These are phyloP conservation scores for Ianthella basta DNA, from an alignment of 37 sponge, comb jelly and placozoan species.

Conservation along the genomic window DNA sequence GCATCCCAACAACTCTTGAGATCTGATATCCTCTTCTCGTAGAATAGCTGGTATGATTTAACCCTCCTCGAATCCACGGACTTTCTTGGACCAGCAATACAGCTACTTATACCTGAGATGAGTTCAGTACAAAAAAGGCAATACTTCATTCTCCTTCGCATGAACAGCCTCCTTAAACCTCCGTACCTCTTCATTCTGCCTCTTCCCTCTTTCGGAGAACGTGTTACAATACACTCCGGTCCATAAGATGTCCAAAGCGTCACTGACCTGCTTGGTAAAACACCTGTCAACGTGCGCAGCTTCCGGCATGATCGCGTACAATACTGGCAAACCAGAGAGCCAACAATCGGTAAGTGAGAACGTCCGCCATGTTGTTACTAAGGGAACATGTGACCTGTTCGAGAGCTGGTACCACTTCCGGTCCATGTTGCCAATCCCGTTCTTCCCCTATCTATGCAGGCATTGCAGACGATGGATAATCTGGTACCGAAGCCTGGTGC, in stretches of 20 bases:
- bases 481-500: too few species aligned
- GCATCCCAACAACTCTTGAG: background rate
- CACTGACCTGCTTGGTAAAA: conserved; percentile 2
- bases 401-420: too few species aligned
- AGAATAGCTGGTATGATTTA: conserved; percentile 2
- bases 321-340: too few species aligned
- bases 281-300: background rate
- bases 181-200: background rate
- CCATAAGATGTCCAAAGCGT: conserved; percentile 13
- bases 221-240: conserved; percentile 13
- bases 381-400: too few species aligned
- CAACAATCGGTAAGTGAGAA: too few species aligned
- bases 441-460: too few species aligned
- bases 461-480: too few species aligned
- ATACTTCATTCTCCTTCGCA: background rate
- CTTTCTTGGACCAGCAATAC: background rate
- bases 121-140: background rate
- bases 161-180: conserved; percentile 6
- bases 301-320: background rate
- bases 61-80: background rate
- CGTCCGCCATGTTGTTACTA: too few species aligned
- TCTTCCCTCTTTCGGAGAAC: conserved; percentile 9
- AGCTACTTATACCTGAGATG: background rate
- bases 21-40: conserved; percentile 10
- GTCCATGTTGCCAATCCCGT: too few species aligned